Evolutionary conservation across 2,888 invertebrate species (phyloP), one percentile per base, ranked within the genome.

Genomic region (Eristalis tenax): DNA sequence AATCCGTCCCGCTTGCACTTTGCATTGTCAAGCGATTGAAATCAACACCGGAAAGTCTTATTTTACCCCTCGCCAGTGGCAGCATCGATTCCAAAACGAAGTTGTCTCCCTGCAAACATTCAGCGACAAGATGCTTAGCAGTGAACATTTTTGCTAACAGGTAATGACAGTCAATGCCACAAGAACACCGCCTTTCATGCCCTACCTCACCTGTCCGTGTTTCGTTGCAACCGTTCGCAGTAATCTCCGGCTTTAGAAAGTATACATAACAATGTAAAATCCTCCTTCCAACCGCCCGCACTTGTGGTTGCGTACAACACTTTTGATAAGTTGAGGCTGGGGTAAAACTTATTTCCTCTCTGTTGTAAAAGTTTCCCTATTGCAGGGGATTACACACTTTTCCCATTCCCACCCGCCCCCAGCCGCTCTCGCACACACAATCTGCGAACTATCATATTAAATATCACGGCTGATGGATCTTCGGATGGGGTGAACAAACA

Each of bases 341-440:
- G 38, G 38, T 23, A 32, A 70, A 70, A 70, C 70, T 57, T 70
- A 59, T 50, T 13, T 68, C 22, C 28, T 23, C n/a, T 32, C n/a
- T 28, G 50, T 50, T 68, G 28, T 50, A 50, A 68, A 68, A 68
- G 68, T 68, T 68, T 68, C 50, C 11, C 43, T 50, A 68, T 68
- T 50, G 68, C 68, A 68, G 50, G 32, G 68, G 68, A 68, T 68
- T 68, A 68, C 68, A 50, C 50, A 50, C n/a, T 68, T 50, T 50
- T 6, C 18, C 28, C 68, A 50, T 18, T 18, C 68, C 5, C 50
- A n/a, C 28, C 18, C 5, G 6, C 0, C 8, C 0, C 28, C 8
- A 26, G 10, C 28, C 15, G 18, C 43, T 15, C 6, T 32, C 50
- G 32, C 50, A 68, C 5, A 6, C 8, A 22, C 18, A 50, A 18